Conservation (phyloP, 2,113 vertebrate genomes). For the Thalassarche chlororhynchos region DNA sequence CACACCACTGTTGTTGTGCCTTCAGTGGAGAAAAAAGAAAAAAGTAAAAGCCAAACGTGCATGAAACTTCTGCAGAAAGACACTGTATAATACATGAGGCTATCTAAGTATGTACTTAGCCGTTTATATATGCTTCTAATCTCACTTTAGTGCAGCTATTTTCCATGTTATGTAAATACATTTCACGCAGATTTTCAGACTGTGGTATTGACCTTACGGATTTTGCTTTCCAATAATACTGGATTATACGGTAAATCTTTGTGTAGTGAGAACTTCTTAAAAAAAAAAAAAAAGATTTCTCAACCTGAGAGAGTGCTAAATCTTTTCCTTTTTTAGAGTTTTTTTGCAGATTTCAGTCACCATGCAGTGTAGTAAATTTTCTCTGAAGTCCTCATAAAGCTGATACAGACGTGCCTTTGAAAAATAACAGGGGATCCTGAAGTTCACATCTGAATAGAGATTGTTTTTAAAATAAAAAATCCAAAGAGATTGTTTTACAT, state of each 20-base stretch:
- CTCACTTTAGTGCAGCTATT: background rate
- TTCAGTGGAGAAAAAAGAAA: background rate
- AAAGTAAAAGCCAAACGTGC: background rate
- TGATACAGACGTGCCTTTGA: background rate
- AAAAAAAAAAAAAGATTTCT: background rate
- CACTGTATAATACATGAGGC: background rate
- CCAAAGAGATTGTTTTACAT: background rate
- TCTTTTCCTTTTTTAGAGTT: background rate
- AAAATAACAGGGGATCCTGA: background rate
- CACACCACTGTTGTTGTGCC: rapidly evolving
- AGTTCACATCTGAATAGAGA: background rate
- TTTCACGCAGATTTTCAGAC: background rate
- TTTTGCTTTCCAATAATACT: background rate
- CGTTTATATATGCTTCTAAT: background rate
- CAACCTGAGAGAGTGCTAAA: background rate
- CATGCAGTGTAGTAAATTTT: background rate
- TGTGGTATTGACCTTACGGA: background rate
- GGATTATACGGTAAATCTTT: background rate
- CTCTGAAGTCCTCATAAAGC: background rate
- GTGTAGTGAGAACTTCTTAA: background rate
- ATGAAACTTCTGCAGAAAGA: background rate
- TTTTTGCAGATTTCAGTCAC: background rate
- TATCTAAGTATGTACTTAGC: background rate
- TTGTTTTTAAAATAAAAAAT: background rate
- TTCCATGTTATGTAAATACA: background rate